Evolutionary conservation across 1,140 invertebrate genomes (phyloP).

Genomic region (Paralvinella palmiformis): DNA sequence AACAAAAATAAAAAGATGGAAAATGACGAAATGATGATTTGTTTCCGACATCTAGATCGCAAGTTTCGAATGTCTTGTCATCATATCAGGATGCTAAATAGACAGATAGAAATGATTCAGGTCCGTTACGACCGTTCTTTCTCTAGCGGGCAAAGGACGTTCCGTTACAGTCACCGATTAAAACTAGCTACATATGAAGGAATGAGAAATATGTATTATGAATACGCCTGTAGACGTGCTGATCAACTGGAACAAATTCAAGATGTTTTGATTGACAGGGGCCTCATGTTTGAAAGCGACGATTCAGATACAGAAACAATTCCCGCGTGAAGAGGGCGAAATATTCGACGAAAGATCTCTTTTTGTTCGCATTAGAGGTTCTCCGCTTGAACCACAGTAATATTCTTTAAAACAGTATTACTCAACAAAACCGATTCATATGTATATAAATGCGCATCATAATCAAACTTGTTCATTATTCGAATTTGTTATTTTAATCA

Average conservation of each 20-base stretch:
- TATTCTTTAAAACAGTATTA: too few species aligned
- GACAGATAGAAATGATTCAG: conserved; percentile 6
- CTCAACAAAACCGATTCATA: too few species aligned
- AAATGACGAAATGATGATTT: too few species aligned
- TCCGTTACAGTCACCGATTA: conserved; percentile 9
- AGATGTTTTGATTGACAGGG: neutral
- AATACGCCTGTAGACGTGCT: conserved; percentile 8
- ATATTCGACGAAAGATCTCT: too few species aligned
- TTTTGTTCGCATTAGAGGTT: too few species aligned
- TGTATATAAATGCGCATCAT: too few species aligned
- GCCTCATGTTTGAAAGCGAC: neutral
- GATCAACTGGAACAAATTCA: conserved; percentile 6
- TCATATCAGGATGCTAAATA: conserved; percentile 11
- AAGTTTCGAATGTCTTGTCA: conserved; percentile 9
- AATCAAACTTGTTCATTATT: too few species aligned
- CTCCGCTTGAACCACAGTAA: too few species aligned
- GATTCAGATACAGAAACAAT: neutral
- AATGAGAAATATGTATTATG: conserved; percentile 11
- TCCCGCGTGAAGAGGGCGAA: too few species aligned
- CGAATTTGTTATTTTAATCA: too few species aligned
- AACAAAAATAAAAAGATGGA: too few species aligned
- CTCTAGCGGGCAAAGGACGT: neutral
- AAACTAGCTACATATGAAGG: conserved; percentile 7
- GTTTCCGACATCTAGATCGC: too few species aligned
- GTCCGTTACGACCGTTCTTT: conserved; percentile 4